Percentiles rank a stretch among this genome's conserved stretches.
phyloP scores from a whole-genome alignment of 1,140 invertebrate genomes.

The Drosophila pruinosa region DNA sequence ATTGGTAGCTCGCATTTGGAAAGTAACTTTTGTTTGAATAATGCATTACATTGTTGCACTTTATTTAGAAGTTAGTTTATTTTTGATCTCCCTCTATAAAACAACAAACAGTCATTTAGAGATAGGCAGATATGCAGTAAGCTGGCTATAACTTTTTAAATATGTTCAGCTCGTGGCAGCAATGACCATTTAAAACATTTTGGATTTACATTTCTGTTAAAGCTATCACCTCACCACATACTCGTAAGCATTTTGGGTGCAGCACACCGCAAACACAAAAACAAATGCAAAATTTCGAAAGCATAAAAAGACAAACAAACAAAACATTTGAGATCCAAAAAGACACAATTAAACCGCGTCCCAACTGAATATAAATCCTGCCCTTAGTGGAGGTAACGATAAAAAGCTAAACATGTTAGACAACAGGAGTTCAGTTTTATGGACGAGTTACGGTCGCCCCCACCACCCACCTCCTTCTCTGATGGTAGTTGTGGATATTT shows the following conservation, averaged over 20 bases:
- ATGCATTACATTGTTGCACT: background rate
- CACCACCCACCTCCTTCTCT: background rate
- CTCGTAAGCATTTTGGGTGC: background rate
- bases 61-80: background rate
- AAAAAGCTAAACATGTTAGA: constrained; percentile 63
- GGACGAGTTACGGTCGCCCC: background rate
- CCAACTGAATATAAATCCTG: constrained; percentile 17
- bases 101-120: constrained; percentile 11
- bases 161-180: background rate
- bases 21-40: background rate
- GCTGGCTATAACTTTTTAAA: constrained; percentile 36
- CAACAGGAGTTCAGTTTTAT: constrained; percentile 34
- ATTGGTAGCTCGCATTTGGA: background rate
- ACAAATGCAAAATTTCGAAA: background rate
- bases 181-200: constrained; percentile 3
- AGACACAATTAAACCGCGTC: constrained; percentile 32
- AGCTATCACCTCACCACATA: constrained; percentile 17
- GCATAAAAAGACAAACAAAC: constrained; percentile 7
- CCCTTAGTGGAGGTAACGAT: constrained; percentile 36
- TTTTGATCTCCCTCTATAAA: background rate
- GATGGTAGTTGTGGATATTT: constrained; percentile 21
- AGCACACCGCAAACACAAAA: constrained; percentile 7
- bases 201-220: constrained; percentile 33
- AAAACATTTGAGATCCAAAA: constrained; percentile 1
- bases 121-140: constrained; percentile 1